Percentiles rank a stretch among this genome's conserved stretches.
phyloP scores from a whole-genome alignment of 2,888 invertebrate genomes.

The Mythimna lalbum region DNA sequence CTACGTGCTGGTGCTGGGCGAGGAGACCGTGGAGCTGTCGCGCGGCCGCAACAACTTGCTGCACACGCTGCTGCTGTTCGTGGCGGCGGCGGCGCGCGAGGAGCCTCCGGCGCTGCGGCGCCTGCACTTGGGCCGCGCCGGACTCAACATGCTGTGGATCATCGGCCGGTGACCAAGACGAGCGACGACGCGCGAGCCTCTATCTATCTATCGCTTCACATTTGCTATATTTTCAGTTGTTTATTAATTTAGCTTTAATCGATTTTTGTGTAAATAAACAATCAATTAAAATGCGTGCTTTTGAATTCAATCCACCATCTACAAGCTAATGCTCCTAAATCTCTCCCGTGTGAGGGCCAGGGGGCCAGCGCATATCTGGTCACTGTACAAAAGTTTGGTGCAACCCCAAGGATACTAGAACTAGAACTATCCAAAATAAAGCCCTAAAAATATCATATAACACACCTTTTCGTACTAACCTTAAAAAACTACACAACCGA shows the following conservation, averaged over 20 bases:
- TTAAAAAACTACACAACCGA: too few species aligned
- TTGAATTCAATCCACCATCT: not conserved
- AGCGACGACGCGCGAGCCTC: too few species aligned
- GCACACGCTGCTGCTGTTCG: constrained; percentile 95
- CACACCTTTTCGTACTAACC: too few species aligned
- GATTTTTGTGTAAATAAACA: constrained; percentile 35
- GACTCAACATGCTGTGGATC: constrained; percentile 95
- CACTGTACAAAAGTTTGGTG: too few species aligned
- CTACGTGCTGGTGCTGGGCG: constrained; percentile 57
- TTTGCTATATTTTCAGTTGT: not conserved
- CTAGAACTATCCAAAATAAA: too few species aligned
- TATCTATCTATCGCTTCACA: too few species aligned
- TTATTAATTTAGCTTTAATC: not conserved
- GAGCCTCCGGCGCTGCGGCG: constrained; percentile 54
- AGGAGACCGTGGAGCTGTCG: constrained; percentile 63
- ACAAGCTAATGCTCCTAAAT: not conserved
- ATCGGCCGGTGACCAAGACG: constrained; percentile 87
- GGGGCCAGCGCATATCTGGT: not conserved
- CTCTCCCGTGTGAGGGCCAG: not conserved
- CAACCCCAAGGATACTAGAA: too few species aligned
- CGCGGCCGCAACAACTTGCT: constrained; percentile 93
- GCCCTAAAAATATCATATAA: too few species aligned
- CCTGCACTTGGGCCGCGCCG: constrained; percentile 82
- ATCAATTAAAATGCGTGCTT: not conserved
- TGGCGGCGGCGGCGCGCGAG: constrained; percentile 85